phyloP scores from a whole-genome alignment of 2,797 vertebrate genomes.

The Enteromius paludinosus region DNA sequence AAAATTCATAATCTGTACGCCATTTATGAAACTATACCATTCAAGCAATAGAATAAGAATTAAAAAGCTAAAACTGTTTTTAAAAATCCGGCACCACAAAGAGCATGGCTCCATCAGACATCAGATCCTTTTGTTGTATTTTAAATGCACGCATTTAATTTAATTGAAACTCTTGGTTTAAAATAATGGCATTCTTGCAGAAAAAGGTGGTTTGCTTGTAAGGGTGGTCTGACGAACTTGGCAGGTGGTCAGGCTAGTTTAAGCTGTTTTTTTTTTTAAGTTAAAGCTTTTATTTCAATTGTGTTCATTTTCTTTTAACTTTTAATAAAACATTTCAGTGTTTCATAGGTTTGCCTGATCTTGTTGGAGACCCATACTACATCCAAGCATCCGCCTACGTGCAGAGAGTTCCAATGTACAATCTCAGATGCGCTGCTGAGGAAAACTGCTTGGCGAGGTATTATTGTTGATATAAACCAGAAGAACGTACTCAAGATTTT shows the following conservation, averaged over 20 bases:
- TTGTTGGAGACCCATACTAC: constrained; percentile 95
- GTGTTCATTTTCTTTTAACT: constrained; percentile 1
- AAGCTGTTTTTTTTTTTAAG: not conserved
- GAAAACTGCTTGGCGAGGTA: constrained; percentile 98
- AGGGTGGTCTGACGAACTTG: not conserved
- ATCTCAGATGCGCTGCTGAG: constrained; percentile 93
- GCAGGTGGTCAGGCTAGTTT: not conserved
- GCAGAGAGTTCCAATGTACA: constrained; percentile 96
- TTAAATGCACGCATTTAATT: not conserved
- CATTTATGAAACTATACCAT: not conserved
- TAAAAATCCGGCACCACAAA: not conserved
- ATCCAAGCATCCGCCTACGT: constrained; percentile 94
- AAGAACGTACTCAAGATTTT: constrained; percentile 13
- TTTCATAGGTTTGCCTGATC: constrained; percentile 91
- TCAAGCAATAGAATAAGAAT: not conserved
- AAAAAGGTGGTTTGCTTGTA: not conserved
- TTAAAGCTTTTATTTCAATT: not conserved
- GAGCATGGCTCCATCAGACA: not conserved
- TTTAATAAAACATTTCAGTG: constrained; percentile 32
- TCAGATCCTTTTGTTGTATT: not conserved
- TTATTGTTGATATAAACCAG: constrained; percentile 12
- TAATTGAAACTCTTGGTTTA: not conserved
- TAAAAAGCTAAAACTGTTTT: not conserved
- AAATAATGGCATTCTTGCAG: constrained; percentile 4
- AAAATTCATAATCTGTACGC: not conserved